Percentiles rank a stretch among this genome's conserved stretches.
Conservation (phyloP, 2,113 vertebrate species). For the Lepus timidus region DNA sequence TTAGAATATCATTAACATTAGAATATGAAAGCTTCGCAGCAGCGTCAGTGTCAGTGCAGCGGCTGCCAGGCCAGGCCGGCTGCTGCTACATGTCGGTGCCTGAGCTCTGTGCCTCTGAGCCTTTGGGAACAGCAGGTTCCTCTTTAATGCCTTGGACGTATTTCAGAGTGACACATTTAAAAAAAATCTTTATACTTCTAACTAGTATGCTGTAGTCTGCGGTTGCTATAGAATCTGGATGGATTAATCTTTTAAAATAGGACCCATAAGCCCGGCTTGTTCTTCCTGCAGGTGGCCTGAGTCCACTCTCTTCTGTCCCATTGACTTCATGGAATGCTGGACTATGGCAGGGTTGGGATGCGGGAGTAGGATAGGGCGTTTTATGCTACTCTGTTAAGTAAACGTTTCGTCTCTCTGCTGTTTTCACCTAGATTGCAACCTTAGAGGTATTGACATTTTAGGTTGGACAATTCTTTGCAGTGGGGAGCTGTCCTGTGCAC, state of each 20-base stretch:
- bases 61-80: constrained; percentile 5
- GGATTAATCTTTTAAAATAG: constrained; percentile 51
- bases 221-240: neutral
- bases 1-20: constrained; percentile 56
- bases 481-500: neutral
- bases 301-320: neutral
- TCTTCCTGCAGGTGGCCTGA: neutral
- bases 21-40: constrained; percentile 57
- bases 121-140: constrained; percentile 64
- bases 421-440: neutral
- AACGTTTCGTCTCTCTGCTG: neutral
- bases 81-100: neutral
- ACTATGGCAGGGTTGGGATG: no score
- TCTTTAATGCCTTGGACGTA: constrained; percentile 34
- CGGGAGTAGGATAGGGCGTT: fast-evolving
- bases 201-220: constrained; percentile 8
- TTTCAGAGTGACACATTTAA: constrained; percentile 73
- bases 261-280: constrained; percentile 14
- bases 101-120: constrained; percentile 43
- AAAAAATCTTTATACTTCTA: constrained; percentile 57
- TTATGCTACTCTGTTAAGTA: neutral
- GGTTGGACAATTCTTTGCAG: neutral
- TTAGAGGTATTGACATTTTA: neutral
- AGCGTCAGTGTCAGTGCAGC: constrained; percentile 36
- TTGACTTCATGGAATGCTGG: neutral